phyloP scores from a whole-genome alignment of 2,888 invertebrate genomes.

The Tribolium freemani region DNA sequence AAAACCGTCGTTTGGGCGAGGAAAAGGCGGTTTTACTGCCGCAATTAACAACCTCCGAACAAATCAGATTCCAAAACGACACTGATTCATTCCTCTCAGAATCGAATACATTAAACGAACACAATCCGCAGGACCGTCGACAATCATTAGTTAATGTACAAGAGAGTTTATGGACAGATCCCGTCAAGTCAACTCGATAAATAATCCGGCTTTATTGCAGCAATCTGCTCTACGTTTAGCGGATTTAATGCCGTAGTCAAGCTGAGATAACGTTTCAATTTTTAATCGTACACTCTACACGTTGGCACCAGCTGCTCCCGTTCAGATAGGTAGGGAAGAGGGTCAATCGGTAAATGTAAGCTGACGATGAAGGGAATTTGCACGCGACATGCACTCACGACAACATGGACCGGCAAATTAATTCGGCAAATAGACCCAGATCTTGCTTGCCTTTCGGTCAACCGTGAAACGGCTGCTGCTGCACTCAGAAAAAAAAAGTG shows the following conservation, averaged over 20 bases:
- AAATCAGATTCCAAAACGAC: conserved; percentile 33
- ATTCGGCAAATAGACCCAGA: conserved; percentile 12
- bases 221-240: conserved; percentile 41
- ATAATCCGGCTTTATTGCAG: conserved; percentile 45
- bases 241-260: conserved; percentile 39
- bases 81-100: conserved; percentile 26
- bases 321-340: conserved; percentile 19
- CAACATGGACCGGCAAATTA: conserved; percentile 18
- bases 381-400: conserved; percentile 17
- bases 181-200: conserved; percentile 42
- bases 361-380: conserved; percentile 11
- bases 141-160: conserved; percentile 44
- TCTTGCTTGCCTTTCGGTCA: not conserved
- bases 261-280: conserved; percentile 40
- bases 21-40: not conserved
- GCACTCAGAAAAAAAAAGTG: too few relatives aligned
- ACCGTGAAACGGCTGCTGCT: not conserved
- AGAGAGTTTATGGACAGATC: conserved; percentile 39
- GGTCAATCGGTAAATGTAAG: conserved; percentile 22
- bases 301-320: conserved; percentile 27
- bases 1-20: not conserved
- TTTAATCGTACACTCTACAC: conserved; percentile 34
- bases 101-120: conserved; percentile 30
- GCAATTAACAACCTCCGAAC: conserved; percentile 8
- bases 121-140: conserved; percentile 31